Evolutionary conservation across 2,113 vertebrate genomes (phyloP), one percentile per base, ranked within the genome.

Genomic region (Todiramphus saurophagus): DNA sequence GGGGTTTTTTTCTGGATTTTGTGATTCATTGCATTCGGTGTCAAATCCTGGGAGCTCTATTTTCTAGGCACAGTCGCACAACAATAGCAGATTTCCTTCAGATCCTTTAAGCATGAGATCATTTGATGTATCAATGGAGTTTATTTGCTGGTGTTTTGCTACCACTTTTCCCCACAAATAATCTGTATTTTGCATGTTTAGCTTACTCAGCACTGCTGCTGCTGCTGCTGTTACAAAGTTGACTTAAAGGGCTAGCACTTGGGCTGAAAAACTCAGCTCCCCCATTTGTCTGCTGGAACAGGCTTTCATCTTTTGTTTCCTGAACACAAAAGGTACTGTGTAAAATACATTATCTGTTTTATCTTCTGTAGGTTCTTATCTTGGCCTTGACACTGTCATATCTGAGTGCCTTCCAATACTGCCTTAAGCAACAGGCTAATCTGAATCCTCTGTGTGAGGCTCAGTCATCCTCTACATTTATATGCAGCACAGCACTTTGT

Each of bases 301-400:
- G 37, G 33, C 58, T 94, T 85, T 87, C 31, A 11, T 62, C 51
- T 68, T 90, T 68, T 78, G 39, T 84, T 90, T 69, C 48, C 83
- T 66, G 86, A 44, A 79, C 58, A 85, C 70, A 84, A n/a, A 79
- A 79, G 33, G 13, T 55, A 35, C 69, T 35, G 50, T 1, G 1
- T 48, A 79, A 95, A 93, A 73, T 68, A 82, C 69, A 64, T 11
- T 19, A 37, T 82, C 41, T 55, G 31, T 25, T 73, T 92, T 62
- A 73, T 89, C 41, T 78, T 62, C 62, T 56, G 12, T 50, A 85
- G 80, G 43, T 83, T 92, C 80, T 89, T 94, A 60, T 68, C 37
- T 81, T 53, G 48, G 83, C 41, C 37, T 79, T 79, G 62, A 33
- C 77, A 16, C 20, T 59, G 63, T 25, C 7, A 1, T 68, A 30